Percentiles rank a stretch among this genome's conserved stretches.
Conservation (phyloP, 2,797 vertebrate genomes). For the Fundulus diaphanus region DNA sequence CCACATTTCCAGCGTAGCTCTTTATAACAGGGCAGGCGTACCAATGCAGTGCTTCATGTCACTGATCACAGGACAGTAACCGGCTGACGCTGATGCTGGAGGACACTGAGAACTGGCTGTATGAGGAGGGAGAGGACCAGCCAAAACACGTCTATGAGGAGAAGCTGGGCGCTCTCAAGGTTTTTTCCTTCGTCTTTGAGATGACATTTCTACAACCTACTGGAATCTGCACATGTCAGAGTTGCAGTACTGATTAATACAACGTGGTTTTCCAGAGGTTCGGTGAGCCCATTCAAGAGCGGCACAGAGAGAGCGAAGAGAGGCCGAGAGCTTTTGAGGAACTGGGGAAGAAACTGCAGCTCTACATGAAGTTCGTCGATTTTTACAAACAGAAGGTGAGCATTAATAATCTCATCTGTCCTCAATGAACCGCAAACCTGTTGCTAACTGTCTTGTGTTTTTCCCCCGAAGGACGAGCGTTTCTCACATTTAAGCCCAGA, state of each 20-base stretch:
- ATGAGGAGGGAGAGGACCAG: constrained; percentile 96
- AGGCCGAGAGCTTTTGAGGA: constrained; percentile 93
- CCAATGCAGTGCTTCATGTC: neutral
- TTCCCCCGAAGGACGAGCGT: constrained; percentile 87
- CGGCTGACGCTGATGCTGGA: constrained; percentile 88
- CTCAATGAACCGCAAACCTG: neutral
- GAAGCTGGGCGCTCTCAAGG: constrained; percentile 91
- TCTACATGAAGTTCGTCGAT: constrained; percentile 92
- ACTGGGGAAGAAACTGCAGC: constrained; percentile 91
- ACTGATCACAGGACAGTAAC: constrained; percentile 83
- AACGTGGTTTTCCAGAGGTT: constrained; percentile 79
- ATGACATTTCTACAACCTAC: neutral
- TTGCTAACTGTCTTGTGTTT: neutral
- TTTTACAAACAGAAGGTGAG: constrained; percentile 91
- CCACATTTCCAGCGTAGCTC: constrained; percentile 10
- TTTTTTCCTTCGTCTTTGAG: constrained; percentile 35
- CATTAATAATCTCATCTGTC: neutral
- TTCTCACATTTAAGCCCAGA: constrained; percentile 86
- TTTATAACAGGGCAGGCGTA: neutral
- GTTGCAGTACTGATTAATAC: neutral
- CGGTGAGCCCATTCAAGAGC: constrained; percentile 91
- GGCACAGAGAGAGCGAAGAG: constrained; percentile 90
- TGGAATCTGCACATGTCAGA: neutral
- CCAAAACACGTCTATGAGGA: constrained; percentile 92
- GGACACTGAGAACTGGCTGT: constrained; percentile 95